Conservation (phyloP, 2,888 invertebrate genomes). For the Esperia sulphurella region DNA sequence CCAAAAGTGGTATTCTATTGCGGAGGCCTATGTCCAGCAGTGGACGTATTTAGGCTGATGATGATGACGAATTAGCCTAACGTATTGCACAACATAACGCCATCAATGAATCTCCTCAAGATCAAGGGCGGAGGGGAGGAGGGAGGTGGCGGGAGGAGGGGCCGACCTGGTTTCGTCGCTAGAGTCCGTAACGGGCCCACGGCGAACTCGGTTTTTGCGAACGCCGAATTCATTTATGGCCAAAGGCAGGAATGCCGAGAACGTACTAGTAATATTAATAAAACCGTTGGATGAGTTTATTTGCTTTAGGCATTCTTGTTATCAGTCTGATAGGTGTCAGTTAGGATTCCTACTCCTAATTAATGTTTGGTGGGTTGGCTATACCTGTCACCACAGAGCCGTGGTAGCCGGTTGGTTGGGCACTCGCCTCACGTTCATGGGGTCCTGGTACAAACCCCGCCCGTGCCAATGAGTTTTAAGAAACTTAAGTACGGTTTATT, state of each 20-base stretch:
- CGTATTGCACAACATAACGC: conserved; percentile 16
- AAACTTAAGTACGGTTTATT: no score
- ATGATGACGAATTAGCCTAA: no score
- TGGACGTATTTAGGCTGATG: no score
- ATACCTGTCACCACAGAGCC: no score
- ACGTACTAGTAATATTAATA: not conserved
- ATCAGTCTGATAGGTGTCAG: not conserved
- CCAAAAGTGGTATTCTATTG: no score
- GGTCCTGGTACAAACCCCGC: no score
- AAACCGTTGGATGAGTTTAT: not conserved
- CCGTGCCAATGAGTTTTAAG: no score
- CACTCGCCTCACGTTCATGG: no score
- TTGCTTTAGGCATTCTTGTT: not conserved
- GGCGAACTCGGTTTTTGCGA: not conserved
- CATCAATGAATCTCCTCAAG: conserved; percentile 1
- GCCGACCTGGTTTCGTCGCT: not conserved
- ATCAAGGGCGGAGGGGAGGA: not conserved
- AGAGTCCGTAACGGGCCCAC: not conserved
- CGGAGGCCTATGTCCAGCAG: no score
- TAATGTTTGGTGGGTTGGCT: no score
- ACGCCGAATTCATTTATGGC: not conserved
- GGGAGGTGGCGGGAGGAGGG: not conserved
- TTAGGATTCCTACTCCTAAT: no score
- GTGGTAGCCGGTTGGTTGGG: no score
- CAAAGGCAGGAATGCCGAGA: not conserved